phyloP scores from a whole-genome alignment of 1,140 invertebrate species.

The Ceratosolen solmsi region DNA sequence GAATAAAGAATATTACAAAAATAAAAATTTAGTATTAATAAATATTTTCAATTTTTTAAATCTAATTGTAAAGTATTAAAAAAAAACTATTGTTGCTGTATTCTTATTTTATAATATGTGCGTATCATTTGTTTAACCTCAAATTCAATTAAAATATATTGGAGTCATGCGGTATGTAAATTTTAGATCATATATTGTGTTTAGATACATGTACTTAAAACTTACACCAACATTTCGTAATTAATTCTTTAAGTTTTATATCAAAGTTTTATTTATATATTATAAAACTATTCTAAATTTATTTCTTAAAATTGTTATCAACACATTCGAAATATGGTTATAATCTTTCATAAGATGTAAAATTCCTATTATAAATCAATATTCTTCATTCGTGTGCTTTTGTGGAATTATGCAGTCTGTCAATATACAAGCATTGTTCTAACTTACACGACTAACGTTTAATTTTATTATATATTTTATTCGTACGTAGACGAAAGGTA shows the following conservation, averaged over 20 bases:
- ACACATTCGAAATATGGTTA: neutral
- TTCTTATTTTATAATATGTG: constrained; percentile 1
- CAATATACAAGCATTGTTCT: neutral
- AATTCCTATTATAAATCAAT: neutral
- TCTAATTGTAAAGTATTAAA: neutral
- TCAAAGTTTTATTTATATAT: neutral
- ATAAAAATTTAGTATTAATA: neutral
- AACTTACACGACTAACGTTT: neutral
- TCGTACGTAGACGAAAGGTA: neutral
- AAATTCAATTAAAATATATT: neutral
- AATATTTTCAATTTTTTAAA: neutral
- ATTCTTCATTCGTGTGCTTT: neutral
- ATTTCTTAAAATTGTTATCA: neutral
- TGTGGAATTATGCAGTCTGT: neutral
- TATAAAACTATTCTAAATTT: neutral
- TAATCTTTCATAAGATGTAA: neutral
- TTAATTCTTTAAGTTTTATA: constrained; percentile 5
- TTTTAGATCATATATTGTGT: neutral
- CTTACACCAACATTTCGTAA: neutral
- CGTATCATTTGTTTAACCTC: neutral
- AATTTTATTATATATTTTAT: neutral
- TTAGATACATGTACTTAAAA: neutral
- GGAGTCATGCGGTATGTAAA: neutral
- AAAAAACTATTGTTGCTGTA: neutral
- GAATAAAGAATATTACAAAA: too few species aligned